Conservation (phyloP, 1,140 invertebrate genomes). For the Meloidogyne floridensis region DNA sequence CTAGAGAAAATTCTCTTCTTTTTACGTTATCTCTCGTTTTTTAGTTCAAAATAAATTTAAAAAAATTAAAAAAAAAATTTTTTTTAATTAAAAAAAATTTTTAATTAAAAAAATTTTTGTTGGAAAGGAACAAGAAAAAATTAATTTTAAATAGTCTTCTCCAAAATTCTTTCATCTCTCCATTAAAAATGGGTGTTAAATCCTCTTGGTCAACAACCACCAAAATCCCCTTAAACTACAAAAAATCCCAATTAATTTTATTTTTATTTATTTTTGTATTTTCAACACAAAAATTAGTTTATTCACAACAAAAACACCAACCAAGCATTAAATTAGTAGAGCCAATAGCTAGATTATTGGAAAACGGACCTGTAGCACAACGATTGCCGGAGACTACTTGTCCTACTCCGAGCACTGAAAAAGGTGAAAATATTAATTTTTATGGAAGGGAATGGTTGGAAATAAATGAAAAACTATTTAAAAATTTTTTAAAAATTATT, state of each 20-base stretch:
- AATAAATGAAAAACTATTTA: constrained; percentile 10
- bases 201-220: not conserved
- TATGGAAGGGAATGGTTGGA: not conserved
- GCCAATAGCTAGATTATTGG: constrained; percentile 16
- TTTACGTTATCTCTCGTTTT: no score
- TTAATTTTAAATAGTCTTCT: not conserved
- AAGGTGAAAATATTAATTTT: constrained; percentile 39
- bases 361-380: constrained; percentile 13
- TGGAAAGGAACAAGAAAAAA: no score
- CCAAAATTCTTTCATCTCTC: not conserved
- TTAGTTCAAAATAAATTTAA: no score
- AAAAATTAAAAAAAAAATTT: no score
- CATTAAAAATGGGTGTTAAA: not conserved
- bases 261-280: not conserved
- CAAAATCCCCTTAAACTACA: not conserved
- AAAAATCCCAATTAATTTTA: not conserved
- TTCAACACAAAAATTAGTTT: not conserved
- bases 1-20: no score
- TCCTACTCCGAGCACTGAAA: constrained; percentile 42
- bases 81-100: no score
- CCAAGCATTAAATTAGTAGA: not conserved
- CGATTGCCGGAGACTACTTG: constrained; percentile 48
- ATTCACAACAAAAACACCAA: not conserved
- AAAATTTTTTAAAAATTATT: not conserved
- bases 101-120: no score